Evolutionary conservation across 2,797 vertebrate species (phyloP).

Genomic region (Halcyon chelicuti): DNA sequence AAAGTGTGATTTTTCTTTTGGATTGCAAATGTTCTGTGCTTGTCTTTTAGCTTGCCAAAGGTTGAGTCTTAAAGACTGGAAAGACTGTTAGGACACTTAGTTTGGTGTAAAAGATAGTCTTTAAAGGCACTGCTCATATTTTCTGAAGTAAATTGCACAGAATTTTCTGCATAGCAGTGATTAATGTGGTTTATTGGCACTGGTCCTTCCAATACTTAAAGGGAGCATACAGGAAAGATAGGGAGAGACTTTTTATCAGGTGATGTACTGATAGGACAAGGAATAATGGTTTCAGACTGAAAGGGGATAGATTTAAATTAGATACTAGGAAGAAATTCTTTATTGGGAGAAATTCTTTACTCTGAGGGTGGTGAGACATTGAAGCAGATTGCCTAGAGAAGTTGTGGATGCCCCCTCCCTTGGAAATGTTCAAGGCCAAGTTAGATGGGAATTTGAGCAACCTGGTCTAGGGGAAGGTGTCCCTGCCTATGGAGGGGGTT

Average conservation of each 20-base stretch:
- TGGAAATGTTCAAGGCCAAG: not conserved
- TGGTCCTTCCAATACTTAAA: not conserved
- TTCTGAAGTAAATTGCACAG: not conserved
- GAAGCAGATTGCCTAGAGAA: not conserved
- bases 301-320: not conserved
- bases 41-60: not conserved
- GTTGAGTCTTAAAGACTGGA: not conserved
- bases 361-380: not conserved
- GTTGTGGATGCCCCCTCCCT: not conserved
- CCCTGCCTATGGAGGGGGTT: not conserved
- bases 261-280: not conserved
- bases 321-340: not conserved
- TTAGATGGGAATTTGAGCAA: not conserved
- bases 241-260: not conserved
- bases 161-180: not conserved
- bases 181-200: not conserved
- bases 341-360: not conserved
- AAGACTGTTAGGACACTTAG: not conserved
- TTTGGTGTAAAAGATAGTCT: not conserved
- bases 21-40: not conserved
- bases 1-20: not conserved
- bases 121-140: not conserved
- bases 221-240: not conserved
- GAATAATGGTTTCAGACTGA: not conserved
- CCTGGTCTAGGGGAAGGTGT: not conserved